A percentile compares a stretch with the other conserved stretches of the same genome.
These are phyloP conservation scores for Typhlomys cinereus DNA, from an alignment of 2,113 vertebrate species.

Conservation along the genomic window DNA sequence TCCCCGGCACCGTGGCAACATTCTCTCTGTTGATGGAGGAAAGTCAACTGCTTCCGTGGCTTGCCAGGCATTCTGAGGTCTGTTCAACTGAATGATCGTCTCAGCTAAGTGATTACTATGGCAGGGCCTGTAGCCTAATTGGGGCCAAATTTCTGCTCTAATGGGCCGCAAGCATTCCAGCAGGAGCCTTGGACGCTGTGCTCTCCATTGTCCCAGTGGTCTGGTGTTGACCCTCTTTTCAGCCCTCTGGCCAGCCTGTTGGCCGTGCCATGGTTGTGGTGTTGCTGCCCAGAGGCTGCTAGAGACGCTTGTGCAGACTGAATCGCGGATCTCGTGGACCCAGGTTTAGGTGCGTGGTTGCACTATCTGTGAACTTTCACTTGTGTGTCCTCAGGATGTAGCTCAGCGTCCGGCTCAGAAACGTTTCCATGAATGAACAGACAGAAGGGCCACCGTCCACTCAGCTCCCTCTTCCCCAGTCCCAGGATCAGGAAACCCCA, in stretches of 20 bases:
- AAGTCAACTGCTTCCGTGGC: background rate
- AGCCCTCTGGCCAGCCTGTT: background rate
- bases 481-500: background rate
- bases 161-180: background rate
- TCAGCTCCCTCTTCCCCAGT: no score
- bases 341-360: background rate
- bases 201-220: background rate
- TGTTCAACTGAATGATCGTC: background rate
- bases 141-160: background rate
- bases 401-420: slow-evolving; percentile 19
- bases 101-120: background rate
- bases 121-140: background rate
- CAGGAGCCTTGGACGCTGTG: background rate
- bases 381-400: slow-evolving; percentile 19
- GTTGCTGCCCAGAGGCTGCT: background rate
- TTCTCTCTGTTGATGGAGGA: background rate
- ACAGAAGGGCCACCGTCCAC: background rate
- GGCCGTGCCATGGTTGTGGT: background rate
- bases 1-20: background rate
- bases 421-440: background rate
- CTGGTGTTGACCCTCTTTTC: background rate
- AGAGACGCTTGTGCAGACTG: background rate
- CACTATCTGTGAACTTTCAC: background rate
- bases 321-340: background rate
- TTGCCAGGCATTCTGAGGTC: slow-evolving; percentile 22